Base-by-base conservation (phyloP, 2,113 vertebrate species). In the Gambusia holbrooki region DNA sequence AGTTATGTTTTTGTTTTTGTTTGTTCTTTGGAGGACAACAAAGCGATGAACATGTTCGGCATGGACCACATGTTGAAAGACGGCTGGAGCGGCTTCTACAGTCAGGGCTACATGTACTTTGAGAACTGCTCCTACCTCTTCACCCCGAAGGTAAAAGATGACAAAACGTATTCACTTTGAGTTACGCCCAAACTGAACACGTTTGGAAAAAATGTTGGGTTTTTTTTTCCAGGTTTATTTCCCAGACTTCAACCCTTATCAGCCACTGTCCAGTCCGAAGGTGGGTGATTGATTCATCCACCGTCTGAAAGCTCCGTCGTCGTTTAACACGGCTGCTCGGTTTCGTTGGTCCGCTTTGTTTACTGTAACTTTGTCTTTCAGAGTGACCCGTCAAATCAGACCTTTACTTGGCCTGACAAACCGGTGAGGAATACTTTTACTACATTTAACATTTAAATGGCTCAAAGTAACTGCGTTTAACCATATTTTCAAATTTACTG, bases 71-170 rank as follows among this genome's bases (percentile, higher is more conserved):
- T 94, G 92, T 71, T 97, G 87, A 96, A 93, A 66, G 89, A 92
- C 0, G 94, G 93, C 76, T 96, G 96, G 94, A 96, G 91, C 30
- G 97, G 97, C 69, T 96, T 93, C 92, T 98, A 97, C 51, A 96
- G 96, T 66, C 96, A 91, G 0, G 74, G 91, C 79, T 95, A 95
- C 74, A 83, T 95, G 62, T n/a, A 84, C 84, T 96, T 97, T 28
- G 22, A 88, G 12, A 97, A 96, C 87, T 98, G 97, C 85, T 95
- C 95, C 62, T 90, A 93, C 27, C 95, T 98, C 69, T 94, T 97
- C 82, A 92, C 90, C 72, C 93, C 96, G 62, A 96, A 95, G 96
- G 97, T 98, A 1, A 66, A 35, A 37, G 3, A 7, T 66, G 22
- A 8, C 45, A 29, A 8, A 37, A 19, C 0, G n/a, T 27, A 54